Evolutionary conservation across 1,140 invertebrate species (phyloP).

Genomic region (Drosophila repletoides): DNA sequence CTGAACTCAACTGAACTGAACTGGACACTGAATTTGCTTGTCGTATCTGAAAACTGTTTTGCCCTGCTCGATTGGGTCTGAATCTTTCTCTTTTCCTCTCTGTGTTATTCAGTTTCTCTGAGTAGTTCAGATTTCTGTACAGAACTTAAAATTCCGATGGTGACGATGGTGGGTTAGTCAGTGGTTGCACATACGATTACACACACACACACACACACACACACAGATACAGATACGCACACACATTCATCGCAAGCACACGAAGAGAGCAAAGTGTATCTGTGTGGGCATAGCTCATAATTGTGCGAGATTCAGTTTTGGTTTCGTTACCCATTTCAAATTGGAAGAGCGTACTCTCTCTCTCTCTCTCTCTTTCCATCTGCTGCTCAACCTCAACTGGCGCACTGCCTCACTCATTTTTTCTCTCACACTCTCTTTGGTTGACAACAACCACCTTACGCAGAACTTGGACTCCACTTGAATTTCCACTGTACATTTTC

Average conservation of each 20-base stretch:
- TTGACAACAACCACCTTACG: constrained; percentile 70
- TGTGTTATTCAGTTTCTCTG: constrained; percentile 4
- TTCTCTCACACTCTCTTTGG: background rate
- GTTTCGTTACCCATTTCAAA: constrained; percentile 59
- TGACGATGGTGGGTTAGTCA: constrained; percentile 43
- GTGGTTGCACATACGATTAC: constrained; percentile 46
- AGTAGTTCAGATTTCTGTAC: constrained; percentile 61
- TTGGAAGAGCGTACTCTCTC: constrained; percentile 39
- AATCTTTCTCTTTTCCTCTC: background rate
- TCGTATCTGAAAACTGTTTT: constrained; percentile 54
- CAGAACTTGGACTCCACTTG: constrained; percentile 52
- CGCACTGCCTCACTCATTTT: background rate
- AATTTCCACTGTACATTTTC: constrained; percentile 59
- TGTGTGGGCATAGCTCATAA: constrained; percentile 16
- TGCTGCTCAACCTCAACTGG: no score
- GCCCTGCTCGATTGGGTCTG: constrained; percentile 29
- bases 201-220: constrained; percentile 3
- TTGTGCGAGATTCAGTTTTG: constrained; percentile 56
- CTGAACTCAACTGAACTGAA: constrained; percentile 77
- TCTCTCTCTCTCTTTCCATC: background rate
- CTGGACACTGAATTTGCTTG: constrained; percentile 42
- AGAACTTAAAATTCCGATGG: constrained; percentile 69
- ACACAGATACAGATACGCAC: constrained; percentile 3
- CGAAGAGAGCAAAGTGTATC: constrained; percentile 25
- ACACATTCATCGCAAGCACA: constrained; percentile 6